Evolutionary conservation across 2,888 invertebrate species (phyloP).

Genomic region (Sisyra nigra): DNA sequence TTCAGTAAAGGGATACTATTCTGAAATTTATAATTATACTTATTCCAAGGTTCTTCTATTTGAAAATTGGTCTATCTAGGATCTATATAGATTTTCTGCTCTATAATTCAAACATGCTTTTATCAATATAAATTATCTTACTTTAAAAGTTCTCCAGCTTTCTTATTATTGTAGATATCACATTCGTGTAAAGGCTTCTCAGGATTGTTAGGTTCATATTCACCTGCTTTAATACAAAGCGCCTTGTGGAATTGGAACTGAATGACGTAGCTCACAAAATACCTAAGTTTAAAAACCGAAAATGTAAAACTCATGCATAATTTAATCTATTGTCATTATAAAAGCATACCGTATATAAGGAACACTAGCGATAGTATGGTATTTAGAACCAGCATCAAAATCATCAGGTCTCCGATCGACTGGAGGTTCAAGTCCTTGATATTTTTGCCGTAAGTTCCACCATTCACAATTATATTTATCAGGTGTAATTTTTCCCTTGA

Average conservation of each 20-base stretch:
- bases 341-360: constrained; percentile 35
- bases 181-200: constrained; percentile 62
- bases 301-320: no score
- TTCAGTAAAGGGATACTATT: no score
- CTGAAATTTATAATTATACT: no score
- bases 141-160: constrained; percentile 45
- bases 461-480: constrained; percentile 48
- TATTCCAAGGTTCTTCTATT: no score
- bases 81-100: no score
- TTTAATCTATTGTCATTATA: background rate
- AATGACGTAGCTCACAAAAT: constrained; percentile 60
- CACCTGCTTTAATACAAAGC: constrained; percentile 59
- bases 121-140: no score
- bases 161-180: constrained; percentile 65
- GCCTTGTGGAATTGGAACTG: constrained; percentile 76
- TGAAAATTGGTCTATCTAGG: no score
- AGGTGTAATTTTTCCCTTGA: constrained; percentile 39
- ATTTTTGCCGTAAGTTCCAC: constrained; percentile 36
- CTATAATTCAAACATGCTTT: no score
- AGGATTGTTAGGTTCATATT: constrained; percentile 53
- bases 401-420: constrained; percentile 40
- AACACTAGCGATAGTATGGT: constrained; percentile 46
- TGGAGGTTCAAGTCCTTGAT: constrained; percentile 48
- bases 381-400: constrained; percentile 52
- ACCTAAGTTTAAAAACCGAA: no score